Evolutionary conservation across 2,797 vertebrate species (phyloP), one percentile per base, ranked within the genome.

Genomic region (Sardinella longiceps): DNA sequence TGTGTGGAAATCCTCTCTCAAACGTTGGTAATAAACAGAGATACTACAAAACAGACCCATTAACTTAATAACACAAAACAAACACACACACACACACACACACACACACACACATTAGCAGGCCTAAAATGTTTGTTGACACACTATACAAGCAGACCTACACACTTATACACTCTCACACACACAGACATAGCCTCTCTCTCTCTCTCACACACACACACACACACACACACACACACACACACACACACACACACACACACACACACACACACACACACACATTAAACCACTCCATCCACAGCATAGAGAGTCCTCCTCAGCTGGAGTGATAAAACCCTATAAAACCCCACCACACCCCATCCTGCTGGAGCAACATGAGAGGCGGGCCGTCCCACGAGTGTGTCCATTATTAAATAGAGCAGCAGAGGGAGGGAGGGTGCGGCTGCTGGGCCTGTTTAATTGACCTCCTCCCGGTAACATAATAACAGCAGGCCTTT

Each of bases 401-500:
- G 66, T 37, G 60, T 30, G 66, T 30, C 60, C 51, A 43, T 25
- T 60, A 82, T 82, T 82, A 82, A 37, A 30, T 74, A 37, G 30
- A 39, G 66, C 30, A 37, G 37, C 18, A 11, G 5, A 33, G 14
- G 66, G 33, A 60, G 20, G 37, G 9, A 33, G 14, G 66, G 33
- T 43, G 20, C 23, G 9, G 83, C 23, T 28, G 25, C 18, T 56
- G 37, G 50, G n/a, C 37, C 20, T 11, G n/a, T 60, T 20, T 83
- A 66, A 83, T 83, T 83, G 82, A 63, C 45, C 58, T 83, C 58
- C 37, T 63, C 23, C 39, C 39, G 82, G 45, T 58, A 83, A 83
- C 82, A 46, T 66, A 25, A 82, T 43, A 43, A 43, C 82, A 83
- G 58, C 82, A 66, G 33, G 81, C 81, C 20, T 60, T 37, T 60